Conservation (phyloP, 2,797 vertebrate genomes). For the Sardinella longiceps region DNA sequence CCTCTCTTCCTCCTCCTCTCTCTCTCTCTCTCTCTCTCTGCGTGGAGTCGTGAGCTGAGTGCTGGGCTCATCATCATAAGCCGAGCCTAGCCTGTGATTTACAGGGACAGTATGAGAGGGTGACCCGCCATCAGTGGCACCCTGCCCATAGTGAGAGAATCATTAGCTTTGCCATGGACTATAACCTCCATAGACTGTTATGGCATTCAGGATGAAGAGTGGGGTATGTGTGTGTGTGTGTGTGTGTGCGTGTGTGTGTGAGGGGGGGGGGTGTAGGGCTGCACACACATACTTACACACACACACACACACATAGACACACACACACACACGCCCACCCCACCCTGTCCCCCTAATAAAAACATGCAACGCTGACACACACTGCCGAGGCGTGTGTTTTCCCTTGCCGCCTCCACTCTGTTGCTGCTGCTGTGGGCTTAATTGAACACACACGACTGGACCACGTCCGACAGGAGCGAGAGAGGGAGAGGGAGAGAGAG, state of each 20-base stretch:
- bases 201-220: slow-evolving; percentile 54
- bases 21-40: neutral
- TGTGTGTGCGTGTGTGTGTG: no score
- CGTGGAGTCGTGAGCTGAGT: neutral
- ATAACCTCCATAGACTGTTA: slow-evolving; percentile 69
- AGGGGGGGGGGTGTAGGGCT: slow-evolving; percentile 23
- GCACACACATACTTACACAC: neutral
- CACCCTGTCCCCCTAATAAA: neutral
- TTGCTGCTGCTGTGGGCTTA: slow-evolving; percentile 6
- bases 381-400: slow-evolving; percentile 24
- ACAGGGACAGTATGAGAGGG: slow-evolving; percentile 50
- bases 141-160: slow-evolving; percentile 60
- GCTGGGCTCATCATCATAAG: slow-evolving; percentile 13
- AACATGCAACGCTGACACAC: slow-evolving; percentile 43
- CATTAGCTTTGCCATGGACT: slow-evolving; percentile 66
- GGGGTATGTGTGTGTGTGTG: neutral
- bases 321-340: neutral
- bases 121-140: slow-evolving; percentile 59
- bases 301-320: neutral
- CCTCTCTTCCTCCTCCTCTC: neutral
- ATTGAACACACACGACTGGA: slow-evolving; percentile 17
- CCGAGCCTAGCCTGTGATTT: slow-evolving; percentile 56
- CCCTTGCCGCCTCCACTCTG: neutral
- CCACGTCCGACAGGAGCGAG: neutral
- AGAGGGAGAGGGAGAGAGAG: neutral